Conservation (phyloP, 2,888 invertebrate genomes). For the Andrena bicolor region DNA sequence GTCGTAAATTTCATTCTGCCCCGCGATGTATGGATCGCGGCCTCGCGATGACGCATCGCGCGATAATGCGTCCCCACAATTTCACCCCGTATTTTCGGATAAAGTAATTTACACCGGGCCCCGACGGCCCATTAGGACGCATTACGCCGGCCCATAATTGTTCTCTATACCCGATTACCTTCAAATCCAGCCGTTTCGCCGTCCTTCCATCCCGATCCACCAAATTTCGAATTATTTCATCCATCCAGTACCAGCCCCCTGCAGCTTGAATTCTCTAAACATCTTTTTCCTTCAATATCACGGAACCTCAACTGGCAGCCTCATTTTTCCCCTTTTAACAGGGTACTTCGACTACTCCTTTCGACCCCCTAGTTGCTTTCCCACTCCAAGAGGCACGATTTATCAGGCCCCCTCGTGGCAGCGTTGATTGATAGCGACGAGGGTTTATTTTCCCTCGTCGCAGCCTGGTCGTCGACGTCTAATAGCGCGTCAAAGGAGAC, state of each 20-base stretch:
- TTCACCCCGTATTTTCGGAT: constrained; percentile 61
- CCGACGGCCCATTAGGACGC: constrained; percentile 37
- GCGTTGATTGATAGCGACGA: constrained; percentile 34
- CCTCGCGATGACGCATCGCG: constrained; percentile 44
- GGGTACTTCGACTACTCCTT: not conserved
- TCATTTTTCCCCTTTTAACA: not conserved
- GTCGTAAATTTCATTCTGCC: constrained; percentile 54
- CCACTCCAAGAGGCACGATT: constrained; percentile 15
- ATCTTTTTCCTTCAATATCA: no score
- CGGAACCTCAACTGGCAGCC: not conserved
- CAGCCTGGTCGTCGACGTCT: constrained; percentile 20
- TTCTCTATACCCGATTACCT: constrained; percentile 43
- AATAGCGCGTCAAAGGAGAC: constrained; percentile 67
- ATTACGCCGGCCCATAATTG: constrained; percentile 42
- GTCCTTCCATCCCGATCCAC: not conserved
- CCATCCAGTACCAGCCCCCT: not conserved
- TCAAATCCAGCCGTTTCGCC: constrained; percentile 24
- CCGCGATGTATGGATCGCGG: constrained; percentile 43
- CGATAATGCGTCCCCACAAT: constrained; percentile 56
- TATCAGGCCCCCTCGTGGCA: not conserved
- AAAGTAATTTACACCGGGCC: constrained; percentile 60
- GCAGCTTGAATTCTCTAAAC: no score
- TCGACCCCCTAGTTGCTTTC: not conserved
- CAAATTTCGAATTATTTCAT: constrained; percentile 19
- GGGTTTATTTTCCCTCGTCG: constrained; percentile 45